Evolutionary conservation across 2,113 vertebrate genomes (phyloP).

Genomic region (Cyprinodon brontotheroides): DNA sequence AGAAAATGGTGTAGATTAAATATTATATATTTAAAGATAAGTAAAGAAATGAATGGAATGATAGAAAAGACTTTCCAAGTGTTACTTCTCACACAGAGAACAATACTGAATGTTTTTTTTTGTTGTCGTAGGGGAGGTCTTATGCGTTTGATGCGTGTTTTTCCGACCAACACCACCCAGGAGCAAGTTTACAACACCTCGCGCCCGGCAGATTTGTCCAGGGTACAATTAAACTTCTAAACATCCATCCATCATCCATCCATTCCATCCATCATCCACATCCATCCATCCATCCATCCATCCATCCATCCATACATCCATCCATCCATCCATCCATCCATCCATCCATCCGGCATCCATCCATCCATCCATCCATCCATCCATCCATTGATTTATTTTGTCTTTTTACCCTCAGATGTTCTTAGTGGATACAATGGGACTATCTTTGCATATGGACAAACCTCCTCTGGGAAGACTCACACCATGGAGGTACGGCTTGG

Average conservation of each 20-base stretch:
- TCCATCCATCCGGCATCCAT: no score
- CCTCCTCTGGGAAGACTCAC: constrained; percentile 95
- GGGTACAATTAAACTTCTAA: constrained; percentile 70
- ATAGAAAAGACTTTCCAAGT: no score
- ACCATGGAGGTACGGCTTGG: constrained; percentile 88
- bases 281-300: no score
- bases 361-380: no score
- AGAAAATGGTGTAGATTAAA: no score
- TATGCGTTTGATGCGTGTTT: constrained; percentile 89
- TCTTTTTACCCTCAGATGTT: constrained; percentile 78
- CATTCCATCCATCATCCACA: no score
- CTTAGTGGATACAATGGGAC: constrained; percentile 93
- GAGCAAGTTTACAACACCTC: constrained; percentile 96
- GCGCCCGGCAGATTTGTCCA: constrained; percentile 96
- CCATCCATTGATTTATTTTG: background rate
- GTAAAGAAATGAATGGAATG: no score
- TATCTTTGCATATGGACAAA: constrained; percentile 95
- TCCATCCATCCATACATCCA: no score
- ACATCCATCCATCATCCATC: no score
- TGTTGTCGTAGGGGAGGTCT: constrained; percentile 82
- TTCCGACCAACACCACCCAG: constrained; percentile 94
- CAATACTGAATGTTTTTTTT: background rate
- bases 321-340: no score
- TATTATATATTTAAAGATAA: no score
- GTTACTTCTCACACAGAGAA: no score